Evolutionary conservation across 2,113 vertebrate species (phyloP).

Genomic region (Drymodes brunneopygia): DNA sequence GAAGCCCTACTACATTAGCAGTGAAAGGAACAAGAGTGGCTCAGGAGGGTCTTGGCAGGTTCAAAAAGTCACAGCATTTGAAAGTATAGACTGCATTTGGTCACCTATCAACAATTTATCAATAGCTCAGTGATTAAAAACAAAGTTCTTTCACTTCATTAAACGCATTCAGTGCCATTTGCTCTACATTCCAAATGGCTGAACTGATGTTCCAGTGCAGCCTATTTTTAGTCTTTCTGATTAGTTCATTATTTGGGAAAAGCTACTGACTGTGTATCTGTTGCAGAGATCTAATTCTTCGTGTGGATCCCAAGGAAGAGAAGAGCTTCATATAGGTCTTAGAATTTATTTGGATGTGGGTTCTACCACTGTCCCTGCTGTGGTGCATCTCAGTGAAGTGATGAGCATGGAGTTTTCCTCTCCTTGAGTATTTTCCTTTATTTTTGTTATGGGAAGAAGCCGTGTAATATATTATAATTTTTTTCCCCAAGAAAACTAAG

Average conservation of each 20-base stretch:
- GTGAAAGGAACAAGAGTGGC: neutral
- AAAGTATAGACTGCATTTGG: neutral
- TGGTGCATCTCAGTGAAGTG: neutral
- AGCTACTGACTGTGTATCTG: conserved; percentile 25
- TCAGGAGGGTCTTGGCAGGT: neutral
- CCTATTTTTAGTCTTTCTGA: conserved; percentile 61
- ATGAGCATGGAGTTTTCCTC: neutral
- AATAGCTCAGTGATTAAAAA: conserved; percentile 36
- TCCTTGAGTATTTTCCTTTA: neutral
- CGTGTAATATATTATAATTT: neutral
- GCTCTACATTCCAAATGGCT: conserved; percentile 53
- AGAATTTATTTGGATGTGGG: neutral
- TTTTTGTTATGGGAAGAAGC: neutral
- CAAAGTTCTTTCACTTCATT: conserved; percentile 50
- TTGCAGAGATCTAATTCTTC: neutral
- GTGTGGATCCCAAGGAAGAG: neutral
- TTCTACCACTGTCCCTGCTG: neutral
- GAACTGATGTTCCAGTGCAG: conserved; percentile 41
- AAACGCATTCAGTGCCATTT: conserved; percentile 28
- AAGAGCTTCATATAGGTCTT: neutral
- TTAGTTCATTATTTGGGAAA: conserved; percentile 49
- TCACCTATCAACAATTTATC: conserved; percentile 45
- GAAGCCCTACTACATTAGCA: neutral
- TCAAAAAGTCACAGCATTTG: conserved; percentile 1
- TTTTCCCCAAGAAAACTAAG: neutral